A percentile compares a stretch with the other conserved stretches of the same genome.
These are phyloP conservation scores for Actinia equina DNA, from an alignment of 64 coral and sea anemone genomes.

Conservation along the genomic window DNA sequence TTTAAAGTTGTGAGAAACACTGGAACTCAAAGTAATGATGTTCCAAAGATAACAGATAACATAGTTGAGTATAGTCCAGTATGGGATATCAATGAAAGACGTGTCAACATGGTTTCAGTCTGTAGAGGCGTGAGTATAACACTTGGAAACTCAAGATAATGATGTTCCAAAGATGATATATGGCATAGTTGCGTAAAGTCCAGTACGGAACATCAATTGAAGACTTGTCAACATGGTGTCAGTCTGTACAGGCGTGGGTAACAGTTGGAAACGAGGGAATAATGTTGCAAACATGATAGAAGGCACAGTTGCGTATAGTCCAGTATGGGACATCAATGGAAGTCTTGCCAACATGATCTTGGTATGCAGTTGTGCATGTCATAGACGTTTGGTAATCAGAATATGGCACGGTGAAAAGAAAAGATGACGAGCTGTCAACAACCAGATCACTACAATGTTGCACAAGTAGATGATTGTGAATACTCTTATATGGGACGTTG, in stretches of 20 bases:
- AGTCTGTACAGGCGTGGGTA: neutral
- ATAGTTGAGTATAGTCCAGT: neutral
- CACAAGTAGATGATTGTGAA: too few species aligned
- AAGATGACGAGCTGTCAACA: too few species aligned
- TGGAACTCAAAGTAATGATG: too few species aligned
- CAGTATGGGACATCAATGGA: neutral
- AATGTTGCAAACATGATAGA: neutral
- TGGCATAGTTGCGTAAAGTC: neutral
- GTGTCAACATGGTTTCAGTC: neutral
- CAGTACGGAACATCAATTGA: neutral
- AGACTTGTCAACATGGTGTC: neutral
- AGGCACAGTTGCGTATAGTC: neutral
- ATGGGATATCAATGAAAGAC: neutral
- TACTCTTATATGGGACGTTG: neutral
- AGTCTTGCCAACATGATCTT: neutral
- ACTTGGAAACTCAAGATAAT: too few species aligned
- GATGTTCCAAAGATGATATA: neutral
- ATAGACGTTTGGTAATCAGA: too few species aligned
- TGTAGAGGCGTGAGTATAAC: neutral
- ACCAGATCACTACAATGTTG: too few species aligned
- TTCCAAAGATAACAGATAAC: too few species aligned
- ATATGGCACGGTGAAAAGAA: too few species aligned
- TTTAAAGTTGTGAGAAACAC: too few species aligned
- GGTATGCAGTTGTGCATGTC: too few species aligned
- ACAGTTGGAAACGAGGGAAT: too few species aligned